Evolutionary conservation across 2,888 invertebrate species (phyloP).

Genomic region (Drosophila kambysellisi): DNA sequence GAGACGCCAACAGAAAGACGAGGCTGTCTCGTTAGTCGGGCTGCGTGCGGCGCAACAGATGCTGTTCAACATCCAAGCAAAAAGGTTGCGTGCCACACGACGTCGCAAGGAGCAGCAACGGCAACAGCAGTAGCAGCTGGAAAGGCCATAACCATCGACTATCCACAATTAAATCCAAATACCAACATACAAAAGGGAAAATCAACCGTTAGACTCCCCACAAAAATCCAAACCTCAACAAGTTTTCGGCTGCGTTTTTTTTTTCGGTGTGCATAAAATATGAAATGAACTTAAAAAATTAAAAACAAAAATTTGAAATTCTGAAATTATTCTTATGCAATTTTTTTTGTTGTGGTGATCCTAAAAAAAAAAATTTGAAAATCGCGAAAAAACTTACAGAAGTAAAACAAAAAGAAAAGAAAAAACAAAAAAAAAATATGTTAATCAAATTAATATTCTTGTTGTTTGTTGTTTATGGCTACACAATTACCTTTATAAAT

Average conservation of each 20-base stretch:
- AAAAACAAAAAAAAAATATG: slow-evolving; percentile 11
- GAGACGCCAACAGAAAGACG: slow-evolving; percentile 11
- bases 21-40: slow-evolving; percentile 63
- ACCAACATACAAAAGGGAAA: slow-evolving; percentile 7
- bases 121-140: slow-evolving; percentile 1
- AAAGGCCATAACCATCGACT: neutral
- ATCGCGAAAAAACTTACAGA: neutral
- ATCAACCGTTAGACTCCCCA: slow-evolving; percentile 5
- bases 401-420: slow-evolving; percentile 1
- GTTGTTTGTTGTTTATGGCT: slow-evolving; percentile 12
- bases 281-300: slow-evolving; percentile 12
- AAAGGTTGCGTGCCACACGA: slow-evolving; percentile 66
- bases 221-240: slow-evolving; percentile 38
- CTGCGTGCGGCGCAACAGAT: slow-evolving; percentile 72
- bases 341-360: slow-evolving; percentile 40
- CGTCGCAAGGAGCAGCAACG: slow-evolving; percentile 4
- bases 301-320: slow-evolving; percentile 1
- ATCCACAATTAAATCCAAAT: slow-evolving; percentile 10
- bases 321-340: slow-evolving; percentile 26
- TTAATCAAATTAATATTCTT: slow-evolving; percentile 16
- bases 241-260: slow-evolving; percentile 27
- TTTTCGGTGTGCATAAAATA: slow-evolving; percentile 25
- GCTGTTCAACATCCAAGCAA: slow-evolving; percentile 76
- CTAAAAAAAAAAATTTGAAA: neutral
- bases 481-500: slow-evolving; percentile 11